phyloP scores from a whole-genome alignment of 2,888 invertebrate species.

The Acleris holmiana region DNA sequence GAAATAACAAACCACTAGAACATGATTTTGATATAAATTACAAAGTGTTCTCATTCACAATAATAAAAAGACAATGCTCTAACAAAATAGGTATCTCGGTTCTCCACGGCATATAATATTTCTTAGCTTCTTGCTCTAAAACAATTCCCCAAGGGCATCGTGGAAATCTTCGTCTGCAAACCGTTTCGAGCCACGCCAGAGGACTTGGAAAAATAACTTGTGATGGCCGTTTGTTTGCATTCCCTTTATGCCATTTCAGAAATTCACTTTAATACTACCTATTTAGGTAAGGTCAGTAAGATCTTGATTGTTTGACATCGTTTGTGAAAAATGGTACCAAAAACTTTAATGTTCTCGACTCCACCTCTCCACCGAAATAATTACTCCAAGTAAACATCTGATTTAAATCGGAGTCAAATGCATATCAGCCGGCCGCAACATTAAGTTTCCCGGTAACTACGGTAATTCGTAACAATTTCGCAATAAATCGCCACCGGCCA shows the following conservation, averaged over 20 bases:
- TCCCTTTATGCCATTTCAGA: too few species aligned
- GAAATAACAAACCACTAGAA: too few species aligned
- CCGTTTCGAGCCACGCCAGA: conserved; percentile 34
- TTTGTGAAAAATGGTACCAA: neutral
- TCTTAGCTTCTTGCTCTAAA: conserved; percentile 14
- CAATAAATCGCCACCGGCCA: conserved; percentile 66
- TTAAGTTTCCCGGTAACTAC: conserved; percentile 58
- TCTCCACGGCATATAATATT: too few species aligned
- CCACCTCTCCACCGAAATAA: neutral
- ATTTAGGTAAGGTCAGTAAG: neutral
- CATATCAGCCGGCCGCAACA: conserved; percentile 22
- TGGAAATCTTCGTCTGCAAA: conserved; percentile 25
- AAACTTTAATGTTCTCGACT: neutral
- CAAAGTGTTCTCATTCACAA: neutral
- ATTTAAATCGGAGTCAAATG: conserved; percentile 22
- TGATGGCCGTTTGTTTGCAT: conserved; percentile 13
- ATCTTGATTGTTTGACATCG: neutral
- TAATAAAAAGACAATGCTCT: neutral
- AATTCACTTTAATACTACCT: neutral
- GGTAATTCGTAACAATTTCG: conserved; percentile 72
- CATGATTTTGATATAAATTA: neutral
- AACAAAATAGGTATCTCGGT: neutral
- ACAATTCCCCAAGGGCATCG: conserved; percentile 16
- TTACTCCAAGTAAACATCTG: conserved; percentile 1
- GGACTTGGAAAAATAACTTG: conserved; percentile 34